Conservation (phyloP, 1,140 invertebrate species). For the Aphidius gifuensis region DNA sequence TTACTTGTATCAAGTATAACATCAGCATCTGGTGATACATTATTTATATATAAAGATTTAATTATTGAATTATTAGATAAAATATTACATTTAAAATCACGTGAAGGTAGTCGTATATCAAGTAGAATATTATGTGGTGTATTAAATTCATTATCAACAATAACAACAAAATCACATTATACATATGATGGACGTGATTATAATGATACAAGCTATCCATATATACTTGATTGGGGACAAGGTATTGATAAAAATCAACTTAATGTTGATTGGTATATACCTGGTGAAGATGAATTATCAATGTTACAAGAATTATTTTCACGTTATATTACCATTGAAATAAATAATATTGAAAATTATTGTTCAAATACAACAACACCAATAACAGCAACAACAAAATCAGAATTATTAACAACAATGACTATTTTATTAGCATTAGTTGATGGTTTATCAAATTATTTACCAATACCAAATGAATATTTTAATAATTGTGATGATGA, state of each 20-base stretch:
- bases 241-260: slow-evolving; percentile 64
- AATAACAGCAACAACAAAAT: slow-evolving; percentile 46
- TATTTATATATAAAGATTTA: slow-evolving; percentile 63
- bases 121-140: slow-evolving; percentile 53
- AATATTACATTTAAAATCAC: slow-evolving; percentile 62
- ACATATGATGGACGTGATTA: slow-evolving; percentile 60
- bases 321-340: slow-evolving; percentile 61
- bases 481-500: slow-evolving; percentile 40
- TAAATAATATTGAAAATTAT: slow-evolving; percentile 57
- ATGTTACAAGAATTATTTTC: slow-evolving; percentile 65
- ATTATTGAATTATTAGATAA: slow-evolving; percentile 63
- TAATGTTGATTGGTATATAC: slow-evolving; percentile 75
- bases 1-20: slow-evolving; percentile 72
- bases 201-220: slow-evolving; percentile 68
- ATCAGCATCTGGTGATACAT: slow-evolving; percentile 59
- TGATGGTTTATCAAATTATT: slow-evolving; percentile 57
- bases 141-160: slow-evolving; percentile 59
- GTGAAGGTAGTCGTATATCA: slow-evolving; percentile 61
- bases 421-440: slow-evolving; percentile 44
- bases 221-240: slow-evolving; percentile 82
- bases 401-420: slow-evolving; percentile 54
- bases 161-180: slow-evolving; percentile 65
- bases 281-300: slow-evolving; percentile 66
- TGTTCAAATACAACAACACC: slow-evolving; percentile 40
- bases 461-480: slow-evolving; percentile 62